A percentile compares a stretch with the other conserved stretches of the same genome.
These are phyloP conservation scores for Agrochola litura DNA, from an alignment of 2,888 invertebrate genomes.

Conservation along the genomic window DNA sequence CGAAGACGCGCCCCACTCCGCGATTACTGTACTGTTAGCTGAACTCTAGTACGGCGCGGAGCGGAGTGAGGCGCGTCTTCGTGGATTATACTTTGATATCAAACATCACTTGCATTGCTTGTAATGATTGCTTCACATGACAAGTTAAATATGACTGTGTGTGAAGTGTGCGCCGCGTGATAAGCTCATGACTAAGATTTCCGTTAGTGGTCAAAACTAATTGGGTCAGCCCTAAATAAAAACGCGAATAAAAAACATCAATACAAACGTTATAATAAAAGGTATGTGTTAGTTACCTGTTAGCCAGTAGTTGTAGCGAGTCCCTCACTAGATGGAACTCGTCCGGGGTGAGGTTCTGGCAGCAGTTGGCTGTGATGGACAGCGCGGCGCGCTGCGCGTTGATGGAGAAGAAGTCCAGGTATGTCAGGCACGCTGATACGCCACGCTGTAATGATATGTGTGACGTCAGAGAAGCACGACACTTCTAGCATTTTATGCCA, in stretches of 20 bases:
- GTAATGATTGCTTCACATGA: neutral
- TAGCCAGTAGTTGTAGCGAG: conserved; percentile 96
- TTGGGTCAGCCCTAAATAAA: neutral
- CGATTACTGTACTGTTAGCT: too few species aligned
- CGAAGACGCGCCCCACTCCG: too few species aligned
- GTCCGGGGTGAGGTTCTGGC: conserved; percentile 97
- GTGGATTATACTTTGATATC: neutral
- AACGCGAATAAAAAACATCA: neutral
- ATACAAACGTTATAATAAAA: too few species aligned
- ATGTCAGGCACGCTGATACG: conserved; percentile 98
- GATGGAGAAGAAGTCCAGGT: conserved; percentile 99
- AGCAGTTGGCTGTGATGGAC: conserved; percentile 99
- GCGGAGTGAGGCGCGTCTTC: too few species aligned
- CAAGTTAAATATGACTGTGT: neutral
- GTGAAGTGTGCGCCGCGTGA: too few species aligned
- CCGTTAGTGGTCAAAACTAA: neutral
- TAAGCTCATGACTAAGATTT: neutral
- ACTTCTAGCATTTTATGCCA: neutral
- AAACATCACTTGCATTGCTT: conserved; percentile 10
- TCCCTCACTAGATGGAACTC: conserved; percentile 98
- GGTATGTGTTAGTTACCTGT: conserved; percentile 76
- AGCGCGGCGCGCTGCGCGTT: conserved; percentile 99
- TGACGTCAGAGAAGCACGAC: conserved; percentile 1
- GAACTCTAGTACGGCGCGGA: too few species aligned
- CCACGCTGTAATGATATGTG: conserved; percentile 93